Percentiles rank a stretch among this genome's conserved stretches.
Evolutionary conservation across 2,113 vertebrate species (phyloP).

Genomic region (Bubo bubo): DNA sequence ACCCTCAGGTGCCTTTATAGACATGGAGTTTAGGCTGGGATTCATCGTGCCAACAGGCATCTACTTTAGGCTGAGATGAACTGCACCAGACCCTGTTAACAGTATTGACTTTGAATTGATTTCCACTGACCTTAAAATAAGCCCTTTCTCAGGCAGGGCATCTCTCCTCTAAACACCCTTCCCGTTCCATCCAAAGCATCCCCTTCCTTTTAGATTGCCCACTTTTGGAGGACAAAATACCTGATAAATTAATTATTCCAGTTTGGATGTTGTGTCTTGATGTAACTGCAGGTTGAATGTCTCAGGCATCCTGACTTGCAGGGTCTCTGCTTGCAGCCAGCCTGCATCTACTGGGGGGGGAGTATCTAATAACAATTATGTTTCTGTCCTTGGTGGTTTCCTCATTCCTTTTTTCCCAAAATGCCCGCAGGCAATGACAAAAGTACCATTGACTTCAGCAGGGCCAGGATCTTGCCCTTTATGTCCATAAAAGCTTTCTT

Average conservation of each 20-base stretch:
- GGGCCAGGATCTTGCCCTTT: background rate
- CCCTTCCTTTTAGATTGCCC: background rate
- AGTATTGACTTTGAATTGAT: background rate
- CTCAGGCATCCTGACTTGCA: background rate
- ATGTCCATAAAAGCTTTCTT: slow-evolving; percentile 59
- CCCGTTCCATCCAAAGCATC: background rate
- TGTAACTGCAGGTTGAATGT: background rate
- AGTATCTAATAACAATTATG: background rate
- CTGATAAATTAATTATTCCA: background rate
- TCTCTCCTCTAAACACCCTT: background rate
- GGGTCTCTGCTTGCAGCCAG: background rate
- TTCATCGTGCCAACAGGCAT: background rate
- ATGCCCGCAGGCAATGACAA: background rate
- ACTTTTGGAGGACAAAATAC: background rate
- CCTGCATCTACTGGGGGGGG: background rate
- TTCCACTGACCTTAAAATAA: background rate
- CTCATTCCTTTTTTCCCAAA: background rate
- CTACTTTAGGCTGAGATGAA: background rate
- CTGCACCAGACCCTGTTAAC: rapidly evolving
- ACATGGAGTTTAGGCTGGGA: background rate
- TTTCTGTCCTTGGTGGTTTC: slow-evolving; percentile 21
- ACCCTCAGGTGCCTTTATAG: background rate
- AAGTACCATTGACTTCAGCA: background rate
- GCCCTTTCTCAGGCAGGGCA: background rate
- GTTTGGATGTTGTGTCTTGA: rapidly evolving